These are phyloP conservation scores for Lepidochrysops patricia DNA, from an alignment of 2,888 invertebrate species.

Conservation along the genomic window DNA sequence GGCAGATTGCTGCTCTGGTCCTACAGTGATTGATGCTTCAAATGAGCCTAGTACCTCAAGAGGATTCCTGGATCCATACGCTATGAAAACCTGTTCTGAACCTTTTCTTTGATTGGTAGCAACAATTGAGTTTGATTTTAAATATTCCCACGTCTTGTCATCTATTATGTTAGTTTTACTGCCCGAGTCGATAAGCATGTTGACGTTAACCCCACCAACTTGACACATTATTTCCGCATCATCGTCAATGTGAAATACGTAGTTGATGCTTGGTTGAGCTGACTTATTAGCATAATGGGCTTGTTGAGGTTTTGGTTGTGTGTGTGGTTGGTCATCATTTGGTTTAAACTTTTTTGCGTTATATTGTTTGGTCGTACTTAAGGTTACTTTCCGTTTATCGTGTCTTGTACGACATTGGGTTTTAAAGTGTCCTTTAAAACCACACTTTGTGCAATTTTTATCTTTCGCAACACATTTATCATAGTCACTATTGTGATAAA, in stretches of 20 bases:
- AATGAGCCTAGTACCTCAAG: slow-evolving; percentile 25
- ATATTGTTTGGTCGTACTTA: neutral
- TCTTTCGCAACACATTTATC: slow-evolving; percentile 20
- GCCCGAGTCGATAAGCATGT: slow-evolving; percentile 25
- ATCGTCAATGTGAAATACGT: slow-evolving; percentile 19
- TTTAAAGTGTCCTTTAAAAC: neutral
- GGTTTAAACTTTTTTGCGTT: neutral
- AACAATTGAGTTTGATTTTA: too few relatives aligned
- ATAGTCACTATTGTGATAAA: slow-evolving; percentile 15
- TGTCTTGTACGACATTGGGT: too few relatives aligned
- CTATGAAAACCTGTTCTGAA: neutral
- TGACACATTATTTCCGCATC: slow-evolving; percentile 7
- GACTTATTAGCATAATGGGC: neutral
- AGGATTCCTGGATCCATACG: slow-evolving; percentile 14
- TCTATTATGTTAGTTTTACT: slow-evolving; percentile 16
- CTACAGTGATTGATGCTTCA: slow-evolving; percentile 19
- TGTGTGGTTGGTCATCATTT: neutral
- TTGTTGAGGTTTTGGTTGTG: neutral
- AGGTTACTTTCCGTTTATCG: neutral
- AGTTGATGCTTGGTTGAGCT: slow-evolving; percentile 6
- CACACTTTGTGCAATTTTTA: slow-evolving; percentile 7
- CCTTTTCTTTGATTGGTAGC: too few relatives aligned
- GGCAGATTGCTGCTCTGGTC: neutral
- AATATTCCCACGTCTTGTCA: slow-evolving; percentile 13
- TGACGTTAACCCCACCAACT: slow-evolving; percentile 12